Conservation (phyloP, 2,888 invertebrate species). For the Balanococcus diminutus region DNA sequence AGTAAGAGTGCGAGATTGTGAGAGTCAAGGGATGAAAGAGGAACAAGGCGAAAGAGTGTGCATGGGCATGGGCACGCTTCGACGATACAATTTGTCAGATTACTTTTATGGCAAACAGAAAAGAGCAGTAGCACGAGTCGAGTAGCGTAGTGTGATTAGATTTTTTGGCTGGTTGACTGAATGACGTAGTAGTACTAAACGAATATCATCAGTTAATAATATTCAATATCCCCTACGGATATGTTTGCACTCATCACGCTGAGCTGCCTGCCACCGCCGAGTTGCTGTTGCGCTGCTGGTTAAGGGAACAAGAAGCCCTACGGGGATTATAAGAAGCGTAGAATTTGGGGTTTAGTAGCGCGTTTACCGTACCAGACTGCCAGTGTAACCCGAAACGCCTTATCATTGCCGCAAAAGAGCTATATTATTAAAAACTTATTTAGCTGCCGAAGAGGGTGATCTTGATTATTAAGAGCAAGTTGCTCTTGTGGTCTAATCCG, state of each 20-base stretch:
- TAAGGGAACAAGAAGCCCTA: slow-evolving; percentile 52
- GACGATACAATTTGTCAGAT: not conserved
- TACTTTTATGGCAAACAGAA: not conserved
- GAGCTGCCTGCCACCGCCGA: slow-evolving; percentile 26
- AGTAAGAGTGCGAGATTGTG: too few species aligned
- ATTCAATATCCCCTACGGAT: slow-evolving; percentile 49
- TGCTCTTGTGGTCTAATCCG: slow-evolving; percentile 44
- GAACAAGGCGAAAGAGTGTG: not conserved
- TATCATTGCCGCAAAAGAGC: slow-evolving; percentile 52
- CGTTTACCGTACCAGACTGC: not conserved
- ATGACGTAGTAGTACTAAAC: slow-evolving; percentile 33
- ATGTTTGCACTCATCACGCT: slow-evolving; percentile 54
- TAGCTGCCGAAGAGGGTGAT: slow-evolving; percentile 48
- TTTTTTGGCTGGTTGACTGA: slow-evolving; percentile 19
- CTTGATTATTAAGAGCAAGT: slow-evolving; percentile 48
- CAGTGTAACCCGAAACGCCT: slow-evolving; percentile 53
- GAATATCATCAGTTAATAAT: slow-evolving; percentile 51
- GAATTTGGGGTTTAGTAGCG: slow-evolving; percentile 31
- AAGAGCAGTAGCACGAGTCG: not conserved
- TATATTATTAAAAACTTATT: slow-evolving; percentile 55
- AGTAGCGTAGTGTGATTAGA: slow-evolving; percentile 33
- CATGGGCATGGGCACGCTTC: not conserved
- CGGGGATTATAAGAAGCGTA: slow-evolving; percentile 51
- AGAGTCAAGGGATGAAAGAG: too few species aligned
- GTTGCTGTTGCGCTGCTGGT: slow-evolving; percentile 35